Evolutionary conservation across 2,113 vertebrate genomes (phyloP).

Genomic region (Rhipidura dahli): DNA sequence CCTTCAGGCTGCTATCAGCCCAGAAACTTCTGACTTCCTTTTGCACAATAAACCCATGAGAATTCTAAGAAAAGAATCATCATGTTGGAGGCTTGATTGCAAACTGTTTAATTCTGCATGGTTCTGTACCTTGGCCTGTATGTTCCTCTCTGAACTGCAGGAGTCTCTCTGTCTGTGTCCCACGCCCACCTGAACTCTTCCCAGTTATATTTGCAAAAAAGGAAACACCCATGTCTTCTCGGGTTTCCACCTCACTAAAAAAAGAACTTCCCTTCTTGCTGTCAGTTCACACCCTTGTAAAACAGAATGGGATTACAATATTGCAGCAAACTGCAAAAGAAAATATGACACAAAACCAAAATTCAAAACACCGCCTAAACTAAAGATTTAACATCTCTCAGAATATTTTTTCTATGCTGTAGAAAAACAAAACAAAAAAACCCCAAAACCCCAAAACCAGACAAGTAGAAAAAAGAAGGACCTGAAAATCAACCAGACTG

Average conservation of each 20-base stretch:
- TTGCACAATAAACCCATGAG: not conserved
- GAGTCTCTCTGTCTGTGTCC: not conserved
- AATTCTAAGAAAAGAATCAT: not conserved
- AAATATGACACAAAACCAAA: not conserved
- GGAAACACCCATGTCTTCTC: not conserved
- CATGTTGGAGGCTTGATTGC: not conserved
- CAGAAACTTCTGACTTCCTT: not conserved
- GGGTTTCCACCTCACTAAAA: not conserved
- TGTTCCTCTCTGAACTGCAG: not conserved
- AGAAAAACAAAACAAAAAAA: not conserved
- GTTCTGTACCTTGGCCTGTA: not conserved
- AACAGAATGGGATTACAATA: not conserved
- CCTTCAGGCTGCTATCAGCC: not conserved
- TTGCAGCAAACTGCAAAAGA: not conserved
- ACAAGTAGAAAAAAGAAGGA: not conserved
- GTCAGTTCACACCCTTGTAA: not conserved
- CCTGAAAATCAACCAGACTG: not conserved
- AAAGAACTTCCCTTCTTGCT: not conserved
- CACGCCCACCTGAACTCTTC: not conserved
- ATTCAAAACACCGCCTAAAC: not conserved
- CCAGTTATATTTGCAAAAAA: not conserved
- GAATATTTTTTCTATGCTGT: not conserved
- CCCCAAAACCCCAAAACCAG: not conserved
- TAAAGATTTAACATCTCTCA: not conserved
- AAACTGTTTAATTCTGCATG: not conserved